A percentile compares a stretch with the other conserved stretches of the same genome.
phyloP scores from a whole-genome alignment of 2,113 vertebrate species.

The Sitta europaea region DNA sequence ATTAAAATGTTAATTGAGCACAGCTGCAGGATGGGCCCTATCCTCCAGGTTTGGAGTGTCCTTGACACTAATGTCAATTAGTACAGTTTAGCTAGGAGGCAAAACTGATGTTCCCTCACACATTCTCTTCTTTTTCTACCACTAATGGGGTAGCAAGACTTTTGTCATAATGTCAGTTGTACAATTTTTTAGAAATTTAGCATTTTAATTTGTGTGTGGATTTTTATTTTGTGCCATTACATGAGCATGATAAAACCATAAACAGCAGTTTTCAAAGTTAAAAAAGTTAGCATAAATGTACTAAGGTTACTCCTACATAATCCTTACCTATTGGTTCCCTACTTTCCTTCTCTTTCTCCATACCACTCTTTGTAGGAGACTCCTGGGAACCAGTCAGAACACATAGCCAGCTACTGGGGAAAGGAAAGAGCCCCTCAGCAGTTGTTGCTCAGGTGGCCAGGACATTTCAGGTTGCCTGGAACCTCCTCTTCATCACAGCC shows the following conservation, averaged over 20 bases:
- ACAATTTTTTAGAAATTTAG: background rate
- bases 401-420: background rate
- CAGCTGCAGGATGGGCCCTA: constrained; percentile 19
- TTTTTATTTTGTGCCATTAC: background rate
- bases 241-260: background rate
- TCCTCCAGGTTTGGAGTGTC: background rate
- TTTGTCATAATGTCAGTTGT: background rate
- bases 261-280: background rate
- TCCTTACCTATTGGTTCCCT: fast-evolving
- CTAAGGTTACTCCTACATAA: background rate
- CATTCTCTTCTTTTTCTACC: background rate
- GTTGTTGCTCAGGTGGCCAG: background rate
- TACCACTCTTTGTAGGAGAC: background rate
- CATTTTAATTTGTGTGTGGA: background rate
- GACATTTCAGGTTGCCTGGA: background rate
- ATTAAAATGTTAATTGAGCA: constrained; percentile 52
- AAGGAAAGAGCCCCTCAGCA: background rate
- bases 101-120: fast-evolving
- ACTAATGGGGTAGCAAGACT: background rate
- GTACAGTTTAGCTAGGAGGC: background rate
- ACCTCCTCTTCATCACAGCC: background rate
- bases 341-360: background rate
- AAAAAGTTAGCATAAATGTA: background rate
- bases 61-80: background rate
- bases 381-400: background rate